phyloP scores from a whole-genome alignment of 92 coral and sea anemone species.

The Palythoa grandiflora region DNA sequence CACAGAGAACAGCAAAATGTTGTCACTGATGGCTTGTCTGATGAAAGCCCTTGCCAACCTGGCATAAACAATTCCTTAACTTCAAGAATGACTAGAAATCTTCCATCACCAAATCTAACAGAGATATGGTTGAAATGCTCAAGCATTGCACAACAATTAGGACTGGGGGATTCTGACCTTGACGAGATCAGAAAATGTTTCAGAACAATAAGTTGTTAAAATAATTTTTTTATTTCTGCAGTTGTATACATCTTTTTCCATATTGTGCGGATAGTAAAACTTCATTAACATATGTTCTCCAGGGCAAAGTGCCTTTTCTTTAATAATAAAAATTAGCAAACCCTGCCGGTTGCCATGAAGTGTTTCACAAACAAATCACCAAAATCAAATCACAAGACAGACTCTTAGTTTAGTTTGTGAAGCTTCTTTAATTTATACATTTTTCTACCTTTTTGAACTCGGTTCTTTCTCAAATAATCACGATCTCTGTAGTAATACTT shows the following conservation, averaged over 20 bases:
- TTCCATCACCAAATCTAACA: neutral
- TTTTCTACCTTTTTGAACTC: too few species aligned
- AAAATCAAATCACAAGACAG: too few species aligned
- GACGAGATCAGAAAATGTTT: slow-evolving; percentile 3
- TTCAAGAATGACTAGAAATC: neutral
- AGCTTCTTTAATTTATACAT: too few species aligned
- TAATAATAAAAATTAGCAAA: neutral
- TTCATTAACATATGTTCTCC: neutral
- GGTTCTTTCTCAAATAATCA: too few species aligned
- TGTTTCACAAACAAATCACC: too few species aligned
- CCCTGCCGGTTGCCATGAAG: too few species aligned
- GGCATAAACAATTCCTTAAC: too few species aligned
- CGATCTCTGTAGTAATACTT: too few species aligned
- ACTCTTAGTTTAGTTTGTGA: too few species aligned
- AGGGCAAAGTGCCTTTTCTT: neutral
- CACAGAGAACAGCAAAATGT: neutral
- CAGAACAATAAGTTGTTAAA: neutral
- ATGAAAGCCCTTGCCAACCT: neutral
- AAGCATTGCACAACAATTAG: slow-evolving; percentile 24
- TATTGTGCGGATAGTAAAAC: too few species aligned
- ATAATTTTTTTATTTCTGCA: too few species aligned
- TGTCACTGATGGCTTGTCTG: neutral
- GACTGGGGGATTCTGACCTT: neutral
- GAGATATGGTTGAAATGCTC: slow-evolving; percentile 18
- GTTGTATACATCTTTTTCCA: too few species aligned